These are phyloP conservation scores for Morinoia aosen DNA, from an alignment of 2,888 invertebrate species.

Conservation along the genomic window DNA sequence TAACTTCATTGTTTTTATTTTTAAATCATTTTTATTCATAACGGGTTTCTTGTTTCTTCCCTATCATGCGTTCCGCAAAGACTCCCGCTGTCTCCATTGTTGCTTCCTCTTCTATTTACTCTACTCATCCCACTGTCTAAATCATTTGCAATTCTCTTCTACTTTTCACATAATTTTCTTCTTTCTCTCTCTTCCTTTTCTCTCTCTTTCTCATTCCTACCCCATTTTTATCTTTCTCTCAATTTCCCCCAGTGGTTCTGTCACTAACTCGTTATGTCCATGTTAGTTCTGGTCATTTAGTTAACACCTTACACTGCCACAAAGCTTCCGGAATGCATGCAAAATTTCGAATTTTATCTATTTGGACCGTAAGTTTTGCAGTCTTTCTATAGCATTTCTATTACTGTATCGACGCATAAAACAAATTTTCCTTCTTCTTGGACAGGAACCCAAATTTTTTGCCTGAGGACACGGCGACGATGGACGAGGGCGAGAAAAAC, in stretches of 20 bases:
- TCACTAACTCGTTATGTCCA: background rate
- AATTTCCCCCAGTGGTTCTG: background rate
- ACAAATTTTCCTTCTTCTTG: background rate
- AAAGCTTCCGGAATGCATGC: background rate
- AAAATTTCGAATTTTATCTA: background rate
- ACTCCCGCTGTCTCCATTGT: too few species aligned
- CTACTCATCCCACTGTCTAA: too few species aligned
- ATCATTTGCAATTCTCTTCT: too few species aligned
- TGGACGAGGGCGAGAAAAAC: constrained; percentile 75
- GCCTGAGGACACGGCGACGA: constrained; percentile 79
- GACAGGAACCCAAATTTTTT: constrained; percentile 82
- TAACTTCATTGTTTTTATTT: too few species aligned
- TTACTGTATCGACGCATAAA: background rate
- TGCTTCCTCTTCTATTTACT: too few species aligned
- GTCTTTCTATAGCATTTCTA: background rate
- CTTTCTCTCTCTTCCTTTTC: too few species aligned
- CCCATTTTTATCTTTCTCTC: too few species aligned
- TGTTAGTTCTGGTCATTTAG: background rate
- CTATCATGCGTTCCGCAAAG: too few species aligned
- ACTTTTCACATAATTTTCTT: too few species aligned
- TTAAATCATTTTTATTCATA: too few species aligned
- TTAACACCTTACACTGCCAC: background rate
- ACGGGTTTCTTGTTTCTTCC: too few species aligned
- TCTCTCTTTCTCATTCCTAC: too few species aligned
- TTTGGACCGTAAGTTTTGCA: background rate